Evolutionary conservation across 2,113 vertebrate species (phyloP), one percentile per base, ranked within the genome.

Genomic region (Apistogramma diplotaenia): DNA sequence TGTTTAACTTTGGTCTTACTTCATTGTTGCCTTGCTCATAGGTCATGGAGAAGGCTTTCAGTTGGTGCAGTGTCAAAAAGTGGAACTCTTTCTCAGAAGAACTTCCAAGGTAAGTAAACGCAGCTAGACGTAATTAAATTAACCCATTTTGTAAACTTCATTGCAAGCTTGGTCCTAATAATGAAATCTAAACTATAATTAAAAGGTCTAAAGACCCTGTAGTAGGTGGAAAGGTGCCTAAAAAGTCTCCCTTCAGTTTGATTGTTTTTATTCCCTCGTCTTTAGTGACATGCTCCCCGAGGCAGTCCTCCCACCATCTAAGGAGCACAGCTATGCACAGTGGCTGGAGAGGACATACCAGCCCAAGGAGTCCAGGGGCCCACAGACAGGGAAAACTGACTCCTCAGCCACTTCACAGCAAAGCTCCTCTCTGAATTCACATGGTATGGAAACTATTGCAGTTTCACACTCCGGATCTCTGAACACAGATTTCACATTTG

Each of bases 241-340:
- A 23, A 31, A 70, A 57, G 21, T 18, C 16, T 29, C 18, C 29
- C 31, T 59, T 40, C 23, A 3, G 40, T 67, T 67, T 51, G 18
- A n/a, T 53, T 54, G 18, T 35, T 37, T 25, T 10, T 37, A 11
- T 40, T 35, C 7, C 23, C 16, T 21, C 0, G n/a, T 73, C 23
- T 80, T 33, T 90, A 97, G 97, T 5, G 94, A 93, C n/a, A 96
- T 97, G 91, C 96, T 97, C 35, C 95, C 96, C 1, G 96, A 97
- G 27, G 97, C 97, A 0, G 96, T 97, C 19, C 89, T 97, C 58
- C 97, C 97, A 21, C 97, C 97, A 1, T 97, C 96, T 54, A 90
- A 95, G 60, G 97, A 98, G 88, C 97, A 98, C 85, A 96, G 96
- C 79, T 98, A 98, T 29, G 97, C 97, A 58, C 96, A 97, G 89